phyloP scores from a whole-genome alignment of 2,797 vertebrate species.

The Anguilla obscura region DNA sequence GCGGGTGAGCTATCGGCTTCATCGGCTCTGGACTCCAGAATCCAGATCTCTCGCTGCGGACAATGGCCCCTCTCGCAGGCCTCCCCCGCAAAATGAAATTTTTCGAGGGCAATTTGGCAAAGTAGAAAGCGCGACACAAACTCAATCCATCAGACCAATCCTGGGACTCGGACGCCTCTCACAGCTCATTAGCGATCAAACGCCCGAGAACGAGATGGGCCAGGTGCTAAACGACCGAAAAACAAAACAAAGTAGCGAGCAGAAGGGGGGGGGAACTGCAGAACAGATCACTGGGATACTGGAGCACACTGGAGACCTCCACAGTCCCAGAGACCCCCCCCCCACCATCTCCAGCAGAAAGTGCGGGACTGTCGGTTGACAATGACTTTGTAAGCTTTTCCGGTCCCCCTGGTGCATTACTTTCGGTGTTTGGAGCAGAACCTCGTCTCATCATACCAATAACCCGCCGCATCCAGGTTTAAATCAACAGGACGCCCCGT shows the following conservation, averaged over 20 bases:
- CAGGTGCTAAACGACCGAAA: constrained; percentile 1
- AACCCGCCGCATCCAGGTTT: neutral
- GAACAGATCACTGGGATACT: neutral
- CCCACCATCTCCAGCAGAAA: neutral
- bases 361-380: neutral
- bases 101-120: constrained; percentile 38
- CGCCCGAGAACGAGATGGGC: neutral
- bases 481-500: neutral
- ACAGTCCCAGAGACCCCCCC: neutral
- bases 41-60: constrained; percentile 23
- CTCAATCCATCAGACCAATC: constrained; percentile 28
- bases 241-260: neutral
- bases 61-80: constrained; percentile 1
- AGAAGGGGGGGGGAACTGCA: no score
- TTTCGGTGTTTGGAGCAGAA: neutral
- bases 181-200: constrained; percentile 17
- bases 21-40: neutral
- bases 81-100: neutral
- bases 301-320: neutral
- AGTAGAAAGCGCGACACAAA: constrained; percentile 8
- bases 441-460: neutral
- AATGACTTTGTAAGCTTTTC: neutral
- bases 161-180: neutral
- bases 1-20: neutral
- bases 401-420: neutral